Evolutionary conservation across 2,888 invertebrate species (phyloP).

Genomic region (Cerastis leucographa): DNA sequence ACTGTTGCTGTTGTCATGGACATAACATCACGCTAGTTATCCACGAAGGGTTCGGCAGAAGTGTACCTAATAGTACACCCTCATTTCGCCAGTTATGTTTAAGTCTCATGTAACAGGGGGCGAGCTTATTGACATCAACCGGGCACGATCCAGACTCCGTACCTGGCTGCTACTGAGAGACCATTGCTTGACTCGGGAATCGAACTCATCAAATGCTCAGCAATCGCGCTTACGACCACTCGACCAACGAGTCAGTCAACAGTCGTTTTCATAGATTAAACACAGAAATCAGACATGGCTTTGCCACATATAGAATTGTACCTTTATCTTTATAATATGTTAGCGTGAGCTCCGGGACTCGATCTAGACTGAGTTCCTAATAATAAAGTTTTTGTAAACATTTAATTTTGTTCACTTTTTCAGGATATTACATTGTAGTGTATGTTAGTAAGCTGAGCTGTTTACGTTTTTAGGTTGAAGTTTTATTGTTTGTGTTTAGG

Average conservation of each 20-base stretch:
- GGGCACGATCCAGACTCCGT: no score
- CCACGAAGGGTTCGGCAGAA: no score
- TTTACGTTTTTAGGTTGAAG: not conserved
- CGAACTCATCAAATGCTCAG: no score
- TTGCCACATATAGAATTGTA: not conserved
- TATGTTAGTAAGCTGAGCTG: not conserved
- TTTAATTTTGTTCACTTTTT: not conserved
- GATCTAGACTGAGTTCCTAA: conserved; percentile 10
- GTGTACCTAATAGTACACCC: no score
- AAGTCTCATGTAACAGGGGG: no score
- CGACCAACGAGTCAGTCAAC: no score
- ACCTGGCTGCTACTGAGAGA: no score
- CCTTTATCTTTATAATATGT: not conserved
- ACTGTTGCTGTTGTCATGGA: not conserved
- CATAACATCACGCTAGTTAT: not conserved
- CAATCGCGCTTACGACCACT: no score
- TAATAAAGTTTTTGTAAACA: conserved; percentile 17
- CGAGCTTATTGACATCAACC: no score
- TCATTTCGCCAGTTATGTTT: no score
- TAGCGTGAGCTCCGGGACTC: not conserved
- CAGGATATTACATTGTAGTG: conserved; percentile 16
- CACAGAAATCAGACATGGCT: not conserved
- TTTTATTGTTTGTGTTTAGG: not conserved
- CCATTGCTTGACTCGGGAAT: no score
- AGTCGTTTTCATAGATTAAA: not conserved